These are phyloP conservation scores for Cavia aperea DNA, from an alignment of 2,113 vertebrate genomes.

Conservation along the genomic window DNA sequence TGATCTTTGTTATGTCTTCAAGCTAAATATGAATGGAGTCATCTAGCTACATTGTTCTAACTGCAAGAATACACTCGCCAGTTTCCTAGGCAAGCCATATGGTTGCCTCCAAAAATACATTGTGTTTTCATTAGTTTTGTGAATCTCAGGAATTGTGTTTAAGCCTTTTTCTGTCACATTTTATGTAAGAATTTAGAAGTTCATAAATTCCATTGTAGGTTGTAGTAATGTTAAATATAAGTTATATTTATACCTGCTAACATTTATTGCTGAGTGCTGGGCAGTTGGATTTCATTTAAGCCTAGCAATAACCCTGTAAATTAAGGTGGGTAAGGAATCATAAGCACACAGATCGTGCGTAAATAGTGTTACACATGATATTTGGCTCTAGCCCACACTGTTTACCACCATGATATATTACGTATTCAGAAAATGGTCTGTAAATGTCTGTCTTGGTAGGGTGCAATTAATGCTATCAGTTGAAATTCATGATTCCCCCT, in stretches of 20 bases:
- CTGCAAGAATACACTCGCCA: not conserved
- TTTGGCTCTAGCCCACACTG: not conserved
- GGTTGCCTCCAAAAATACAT: not conserved
- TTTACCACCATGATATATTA: not conserved
- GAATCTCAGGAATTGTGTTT: not conserved
- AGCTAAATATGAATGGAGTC: slow-evolving; percentile 23
- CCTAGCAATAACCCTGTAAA: not conserved
- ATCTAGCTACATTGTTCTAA: slow-evolving; percentile 7
- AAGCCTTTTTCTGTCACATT: slow-evolving; percentile 8
- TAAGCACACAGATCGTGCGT: not conserved
- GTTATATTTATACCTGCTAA: not conserved
- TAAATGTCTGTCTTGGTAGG: not conserved
- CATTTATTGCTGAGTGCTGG: not conserved
- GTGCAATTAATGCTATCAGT: not conserved
- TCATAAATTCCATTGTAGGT: not conserved
- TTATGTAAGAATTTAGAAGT: slow-evolving; percentile 18
- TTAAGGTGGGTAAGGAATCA: not conserved
- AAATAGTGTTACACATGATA: not conserved
- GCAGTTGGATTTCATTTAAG: not conserved
- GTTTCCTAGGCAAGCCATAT: not conserved
- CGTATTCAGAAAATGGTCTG: not conserved
- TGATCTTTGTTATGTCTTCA: slow-evolving; percentile 24
- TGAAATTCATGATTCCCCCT: slow-evolving; percentile 14
- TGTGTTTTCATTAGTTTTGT: slow-evolving; percentile 11
- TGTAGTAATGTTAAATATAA: slow-evolving; percentile 41